phyloP scores from a whole-genome alignment of 2,797 vertebrate species.

The Huso huso region DNA sequence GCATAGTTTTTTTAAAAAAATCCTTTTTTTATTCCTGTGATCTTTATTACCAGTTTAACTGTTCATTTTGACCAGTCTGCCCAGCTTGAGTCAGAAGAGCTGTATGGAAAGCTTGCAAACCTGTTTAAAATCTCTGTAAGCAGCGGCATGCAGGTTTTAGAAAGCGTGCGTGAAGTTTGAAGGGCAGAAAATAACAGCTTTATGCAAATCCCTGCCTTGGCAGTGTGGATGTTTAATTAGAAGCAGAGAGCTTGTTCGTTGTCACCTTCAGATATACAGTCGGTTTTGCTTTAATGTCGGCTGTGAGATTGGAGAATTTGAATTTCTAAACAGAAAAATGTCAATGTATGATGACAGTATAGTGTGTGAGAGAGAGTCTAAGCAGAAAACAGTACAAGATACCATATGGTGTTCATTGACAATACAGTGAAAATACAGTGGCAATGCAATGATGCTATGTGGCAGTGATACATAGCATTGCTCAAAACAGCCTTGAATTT shows the following conservation, averaged over 20 bases:
- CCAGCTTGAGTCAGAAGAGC: too few relatives aligned
- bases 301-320: constrained; percentile 32
- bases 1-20: too few relatives aligned
- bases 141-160: not conserved
- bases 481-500: too few relatives aligned
- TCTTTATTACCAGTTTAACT: too few relatives aligned
- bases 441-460: too few relatives aligned
- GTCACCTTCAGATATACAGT: constrained; percentile 52
- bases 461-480: too few relatives aligned
- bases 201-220: constrained; percentile 28
- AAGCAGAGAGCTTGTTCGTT: constrained; percentile 47
- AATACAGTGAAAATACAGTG: too few relatives aligned
- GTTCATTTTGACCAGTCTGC: too few relatives aligned
- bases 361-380: not conserved
- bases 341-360: constrained; percentile 20
- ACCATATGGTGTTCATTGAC: too few relatives aligned
- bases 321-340: constrained; percentile 44
- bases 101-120: not conserved
- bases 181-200: constrained; percentile 29
- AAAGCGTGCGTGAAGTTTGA: constrained; percentile 13
- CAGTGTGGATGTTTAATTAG: constrained; percentile 46
- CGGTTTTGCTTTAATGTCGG: constrained; percentile 23
- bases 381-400: too few relatives aligned
- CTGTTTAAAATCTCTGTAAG: not conserved
- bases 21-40: too few relatives aligned